phyloP scores from a whole-genome alignment of 2,888 invertebrate species.

The Leucophenga montana region DNA sequence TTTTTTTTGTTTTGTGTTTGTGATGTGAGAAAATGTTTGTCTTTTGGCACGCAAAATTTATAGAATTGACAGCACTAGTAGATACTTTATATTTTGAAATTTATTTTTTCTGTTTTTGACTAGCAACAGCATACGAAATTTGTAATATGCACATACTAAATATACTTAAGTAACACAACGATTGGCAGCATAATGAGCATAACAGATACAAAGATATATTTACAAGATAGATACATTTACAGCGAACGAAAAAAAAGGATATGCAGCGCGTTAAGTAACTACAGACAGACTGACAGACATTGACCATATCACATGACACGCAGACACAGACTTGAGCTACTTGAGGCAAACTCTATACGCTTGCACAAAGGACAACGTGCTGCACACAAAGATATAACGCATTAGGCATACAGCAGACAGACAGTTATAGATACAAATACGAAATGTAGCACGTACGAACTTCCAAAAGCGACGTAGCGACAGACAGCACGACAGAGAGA shows the following conservation, averaged over 20 bases:
- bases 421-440: too few species aligned
- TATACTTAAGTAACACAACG: neutral
- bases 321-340: neutral
- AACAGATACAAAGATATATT: constrained; percentile 8
- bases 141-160: neutral
- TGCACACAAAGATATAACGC: neutral
- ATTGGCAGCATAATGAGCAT: neutral
- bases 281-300: neutral
- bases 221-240: too few species aligned
- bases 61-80: too few species aligned
- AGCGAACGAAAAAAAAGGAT: too few species aligned
- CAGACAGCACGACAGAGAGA: neutral
- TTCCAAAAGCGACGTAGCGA: neutral
- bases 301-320: constrained; percentile 14
- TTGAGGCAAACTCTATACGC: neutral
- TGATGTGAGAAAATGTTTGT: too few species aligned
- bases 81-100: too few species aligned
- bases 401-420: too few species aligned
- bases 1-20: too few species aligned
- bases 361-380: constrained; percentile 18
- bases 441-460: neutral
- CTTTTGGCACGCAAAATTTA: too few species aligned
- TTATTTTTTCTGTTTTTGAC: too few species aligned
- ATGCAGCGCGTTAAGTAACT: too few species aligned
- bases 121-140: too few species aligned